Conservation (phyloP, 2,113 vertebrate species). For the Upupa epops region DNA sequence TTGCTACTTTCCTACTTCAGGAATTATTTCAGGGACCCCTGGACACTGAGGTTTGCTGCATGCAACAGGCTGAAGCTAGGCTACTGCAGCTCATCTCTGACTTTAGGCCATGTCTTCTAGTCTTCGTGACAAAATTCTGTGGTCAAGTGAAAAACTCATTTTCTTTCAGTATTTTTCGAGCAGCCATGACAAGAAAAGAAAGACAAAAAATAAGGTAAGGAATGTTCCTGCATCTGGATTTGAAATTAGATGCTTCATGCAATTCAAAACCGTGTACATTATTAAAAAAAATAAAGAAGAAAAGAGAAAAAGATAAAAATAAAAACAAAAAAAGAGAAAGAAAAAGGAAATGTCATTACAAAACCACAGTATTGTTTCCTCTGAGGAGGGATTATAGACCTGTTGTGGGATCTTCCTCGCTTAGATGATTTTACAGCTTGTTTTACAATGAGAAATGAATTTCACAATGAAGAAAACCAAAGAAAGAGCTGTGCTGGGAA, state of each 20-base stretch:
- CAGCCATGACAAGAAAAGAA: neutral
- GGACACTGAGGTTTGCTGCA: too few species aligned
- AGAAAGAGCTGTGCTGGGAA: neutral
- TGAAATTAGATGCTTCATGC: neutral
- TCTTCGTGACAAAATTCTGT: neutral
- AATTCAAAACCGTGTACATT: neutral
- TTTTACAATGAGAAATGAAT: neutral
- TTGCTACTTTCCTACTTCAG: too few species aligned
- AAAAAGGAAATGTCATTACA: neutral
- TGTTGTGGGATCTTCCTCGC: neutral
- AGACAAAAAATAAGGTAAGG: neutral
- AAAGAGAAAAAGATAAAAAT: neutral
- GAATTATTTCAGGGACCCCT: too few species aligned
- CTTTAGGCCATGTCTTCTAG: neutral
- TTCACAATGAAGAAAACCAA: too few species aligned
- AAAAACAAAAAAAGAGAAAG: too few species aligned
- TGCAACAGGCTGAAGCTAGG: too few species aligned
- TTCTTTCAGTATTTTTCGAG: neutral
- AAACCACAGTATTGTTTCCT: neutral
- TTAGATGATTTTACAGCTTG: neutral
- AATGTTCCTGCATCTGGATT: neutral
- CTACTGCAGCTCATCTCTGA: too few species aligned
- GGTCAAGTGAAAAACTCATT: neutral
- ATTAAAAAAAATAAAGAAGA: too few species aligned
- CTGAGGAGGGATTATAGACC: neutral